Base-by-base conservation (phyloP, 2,888 invertebrate genomes). In the Troides helena region DNA sequence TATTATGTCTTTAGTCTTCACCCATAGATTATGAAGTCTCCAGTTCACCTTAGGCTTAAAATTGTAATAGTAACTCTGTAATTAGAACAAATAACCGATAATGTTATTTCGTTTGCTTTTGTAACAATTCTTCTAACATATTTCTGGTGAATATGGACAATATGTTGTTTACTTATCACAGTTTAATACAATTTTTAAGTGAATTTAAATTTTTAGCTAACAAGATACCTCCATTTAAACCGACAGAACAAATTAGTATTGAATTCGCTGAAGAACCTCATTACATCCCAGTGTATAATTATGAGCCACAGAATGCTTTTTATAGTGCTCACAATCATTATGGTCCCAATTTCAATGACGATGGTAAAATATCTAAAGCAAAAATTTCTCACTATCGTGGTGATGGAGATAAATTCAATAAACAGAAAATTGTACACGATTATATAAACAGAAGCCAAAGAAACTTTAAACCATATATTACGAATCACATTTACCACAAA, bases 311-410 rank as follows among this genome's bases (percentile, higher is more conserved):
- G 10, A 79, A 85, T 56, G 88, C 85, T 1, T 66, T 83, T 71
- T 88, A 79, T 53, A 84, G 84, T 65, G 77, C 87, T 7, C 68
- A 78, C 17, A 88, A 88, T 70, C 78, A 79, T 30, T 78, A 79
- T 14, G 86, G 83, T 21, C 84, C 84, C 0, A 82, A 85, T 53
- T 69, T 67, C 4, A 76, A 78, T 8, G 76, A 75, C 5, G 67
- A 73, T 8, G 61, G 60, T 66, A 62, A 59, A 53, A 21, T 23
- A 21, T 14, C n/a, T 43, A 50, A 67, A 63, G 60, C 25, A 17
- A 23, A 59, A 43, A n/a, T 56, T 17, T 14, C 36, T 23, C 4
- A n/a, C 46, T 21, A 21, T 10, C 21, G 30, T 30, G 8, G 58
- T 21, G n/a, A 64, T 56, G 17, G 25, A 65, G 36, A 36, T 1